These are phyloP conservation scores for Gryllus bimaculatus DNA, from an alignment of 1,140 invertebrate genomes.

Conservation along the genomic window DNA sequence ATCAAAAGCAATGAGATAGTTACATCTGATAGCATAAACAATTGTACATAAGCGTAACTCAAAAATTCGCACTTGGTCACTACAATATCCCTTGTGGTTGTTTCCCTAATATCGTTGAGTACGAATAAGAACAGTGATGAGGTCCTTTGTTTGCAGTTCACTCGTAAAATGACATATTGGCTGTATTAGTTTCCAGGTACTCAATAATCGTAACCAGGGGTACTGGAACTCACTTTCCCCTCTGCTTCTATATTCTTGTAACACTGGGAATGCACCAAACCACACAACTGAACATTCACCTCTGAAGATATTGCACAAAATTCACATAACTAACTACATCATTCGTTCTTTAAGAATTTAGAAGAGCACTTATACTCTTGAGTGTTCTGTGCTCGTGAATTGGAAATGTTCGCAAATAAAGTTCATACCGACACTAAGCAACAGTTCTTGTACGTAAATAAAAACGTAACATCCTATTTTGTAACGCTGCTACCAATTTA, in stretches of 20 bases:
- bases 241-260: neutral
- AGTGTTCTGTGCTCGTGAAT: no score
- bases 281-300: neutral
- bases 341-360: neutral
- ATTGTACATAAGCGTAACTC: neutral
- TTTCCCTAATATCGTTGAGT: neutral
- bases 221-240: neutral
- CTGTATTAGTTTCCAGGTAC: neutral
- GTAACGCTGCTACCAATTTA: no score
- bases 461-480: no score
- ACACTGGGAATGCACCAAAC: neutral
- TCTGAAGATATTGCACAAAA: neutral
- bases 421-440: no score
- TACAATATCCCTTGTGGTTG: neutral
- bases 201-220: neutral
- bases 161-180: no score
- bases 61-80: neutral
- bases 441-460: no score
- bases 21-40: neutral
- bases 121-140: neutral
- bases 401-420: no score
- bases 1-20: neutral
- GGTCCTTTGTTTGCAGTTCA: no score
- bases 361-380: no score
- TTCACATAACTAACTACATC: neutral